Conservation (phyloP, 2,113 vertebrate species). For the Lamprologus ornatipinnis region DNA sequence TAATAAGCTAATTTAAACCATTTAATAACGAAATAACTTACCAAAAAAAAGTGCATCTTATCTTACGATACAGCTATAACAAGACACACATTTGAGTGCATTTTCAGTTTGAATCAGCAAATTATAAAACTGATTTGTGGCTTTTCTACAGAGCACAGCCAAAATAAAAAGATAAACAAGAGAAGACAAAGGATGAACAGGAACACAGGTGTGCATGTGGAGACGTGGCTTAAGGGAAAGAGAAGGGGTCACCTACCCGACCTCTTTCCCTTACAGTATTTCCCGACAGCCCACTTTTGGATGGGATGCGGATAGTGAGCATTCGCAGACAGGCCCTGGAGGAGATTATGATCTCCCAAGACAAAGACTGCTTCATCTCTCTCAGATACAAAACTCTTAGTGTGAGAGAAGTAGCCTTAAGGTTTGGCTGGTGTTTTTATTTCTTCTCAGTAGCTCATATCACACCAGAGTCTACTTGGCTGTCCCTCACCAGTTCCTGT, state of each 20-base stretch:
- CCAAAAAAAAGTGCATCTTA: neutral
- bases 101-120: neutral
- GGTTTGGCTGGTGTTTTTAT: conserved; percentile 22
- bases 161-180: neutral
- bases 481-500: neutral
- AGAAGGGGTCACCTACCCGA: neutral
- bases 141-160: neutral
- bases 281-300: neutral
- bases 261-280: neutral
- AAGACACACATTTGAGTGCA: neutral
- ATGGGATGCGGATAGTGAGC: neutral
- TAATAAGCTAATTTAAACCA: neutral
- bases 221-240: conserved; percentile 7
- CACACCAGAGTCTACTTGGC: neutral
- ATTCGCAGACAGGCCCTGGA: conserved; percentile 29
- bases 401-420: neutral
- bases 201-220: conserved; percentile 18
- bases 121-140: neutral
- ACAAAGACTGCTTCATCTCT: conserved; percentile 9
- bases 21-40: neutral
- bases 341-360: conserved; percentile 4
- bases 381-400: neutral
- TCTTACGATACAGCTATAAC: neutral
- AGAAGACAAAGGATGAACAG: conserved; percentile 8
- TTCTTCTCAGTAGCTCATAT: conserved; percentile 5